These are phyloP conservation scores for Coenonympha glycerion DNA, from an alignment of 2,888 invertebrate genomes.

Conservation along the genomic window DNA sequence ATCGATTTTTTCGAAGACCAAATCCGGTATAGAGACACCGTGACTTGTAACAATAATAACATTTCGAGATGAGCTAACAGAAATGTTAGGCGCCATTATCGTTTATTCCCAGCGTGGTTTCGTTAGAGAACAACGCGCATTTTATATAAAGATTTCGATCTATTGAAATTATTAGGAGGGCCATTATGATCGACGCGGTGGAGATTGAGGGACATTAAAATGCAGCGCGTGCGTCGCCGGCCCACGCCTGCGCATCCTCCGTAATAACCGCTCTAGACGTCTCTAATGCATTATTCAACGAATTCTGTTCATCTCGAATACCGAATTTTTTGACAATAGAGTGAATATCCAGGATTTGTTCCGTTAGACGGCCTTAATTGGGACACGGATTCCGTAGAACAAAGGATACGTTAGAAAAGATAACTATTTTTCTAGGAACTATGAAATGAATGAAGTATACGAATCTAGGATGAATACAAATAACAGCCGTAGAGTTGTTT, in stretches of 20 bases:
- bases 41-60: conserved; percentile 10
- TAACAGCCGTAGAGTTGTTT: not conserved
- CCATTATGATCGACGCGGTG: conserved; percentile 44
- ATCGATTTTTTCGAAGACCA: not conserved
- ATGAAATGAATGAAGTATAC: not conserved
- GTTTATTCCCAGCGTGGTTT: conserved; percentile 35
- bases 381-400: not conserved
- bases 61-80: conserved; percentile 17
- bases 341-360: conserved; percentile 1
- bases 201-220: conserved; percentile 59
- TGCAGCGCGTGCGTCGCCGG: conserved; percentile 67
- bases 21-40: conserved; percentile 6
- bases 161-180: conserved; percentile 47
- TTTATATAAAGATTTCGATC: conserved; percentile 43
- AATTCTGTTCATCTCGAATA: conserved; percentile 51
- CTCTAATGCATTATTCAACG: conserved; percentile 65
- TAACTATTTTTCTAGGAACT: not conserved
- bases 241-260: conserved; percentile 52
- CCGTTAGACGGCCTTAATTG: conserved; percentile 7
- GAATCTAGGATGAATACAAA: not conserved
- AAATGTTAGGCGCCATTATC: conserved; percentile 26
- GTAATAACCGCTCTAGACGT: conserved; percentile 59
- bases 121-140: conserved; percentile 36
- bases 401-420: not conserved
- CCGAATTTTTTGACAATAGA: conserved; percentile 45